Evolutionary conservation across 2,797 vertebrate genomes (phyloP), one percentile per base, ranked within the genome.

Genomic region (Malurus splendens): DNA sequence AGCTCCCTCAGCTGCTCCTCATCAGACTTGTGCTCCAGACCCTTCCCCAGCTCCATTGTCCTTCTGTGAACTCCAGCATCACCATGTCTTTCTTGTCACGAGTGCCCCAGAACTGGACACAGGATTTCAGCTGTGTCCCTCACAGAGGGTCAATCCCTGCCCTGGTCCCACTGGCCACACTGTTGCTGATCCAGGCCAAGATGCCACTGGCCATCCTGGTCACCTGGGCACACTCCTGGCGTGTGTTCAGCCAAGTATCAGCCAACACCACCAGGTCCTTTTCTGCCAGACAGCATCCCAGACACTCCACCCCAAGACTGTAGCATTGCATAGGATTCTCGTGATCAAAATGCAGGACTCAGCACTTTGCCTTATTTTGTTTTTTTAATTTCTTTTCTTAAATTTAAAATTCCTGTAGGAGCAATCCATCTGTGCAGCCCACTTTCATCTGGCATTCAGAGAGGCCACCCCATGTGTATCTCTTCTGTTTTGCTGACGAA

Each of bases 181-280:
- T 17, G 10, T 17, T 41, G 24, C 47, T 50, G 30, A 11, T 20
- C 6, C 12, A 8, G 33, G 18, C 7, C 60, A 42, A 47, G 22
- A 14, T 28, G 47, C 5, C 60, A 10, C 8, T 18, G 22, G 13
- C 33, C 11, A 5, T 4, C 74, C 41, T 22, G 59, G 20, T 7
- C 14, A 25, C 24, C 12, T 22, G 24, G 25, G 42, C 36, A 36
- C 25, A 18, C 2, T 0, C 3, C 3, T 27, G 33, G 8, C 10
- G 42, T 12, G 2, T 36, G 4, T 24, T 42, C 76, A 73, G 22
- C 6, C 10, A 2, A 4, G 6, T 14, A 30, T 7, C 41, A 52
- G 7, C 14, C 12, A 36, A 10, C 23, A 70, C 2, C 2, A 2
- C 16, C 12, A 77, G 28, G 3, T 33, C 39, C 10, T 41, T 52